Evolutionary conservation across 1,140 invertebrate species (phyloP).

Genomic region (Dicyema japonicum): DNA sequence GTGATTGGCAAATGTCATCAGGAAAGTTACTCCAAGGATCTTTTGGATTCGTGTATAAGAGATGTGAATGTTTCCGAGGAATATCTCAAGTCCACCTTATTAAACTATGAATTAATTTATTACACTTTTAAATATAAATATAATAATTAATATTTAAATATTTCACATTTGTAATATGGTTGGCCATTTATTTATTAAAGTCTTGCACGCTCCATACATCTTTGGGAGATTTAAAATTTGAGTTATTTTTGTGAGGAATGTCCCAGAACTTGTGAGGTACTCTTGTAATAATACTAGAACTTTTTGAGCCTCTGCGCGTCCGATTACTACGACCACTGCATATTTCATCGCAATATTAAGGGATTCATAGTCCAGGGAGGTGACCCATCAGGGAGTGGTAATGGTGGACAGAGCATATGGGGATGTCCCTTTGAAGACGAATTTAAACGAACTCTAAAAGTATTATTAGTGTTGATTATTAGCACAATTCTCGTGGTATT

Average conservation of each 20-base stretch:
- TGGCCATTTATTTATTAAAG: too few species aligned
- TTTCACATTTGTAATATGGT: too few species aligned
- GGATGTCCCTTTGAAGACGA: conserved; percentile 2
- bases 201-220: conserved; percentile 79
- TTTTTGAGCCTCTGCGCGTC: conserved; percentile 77
- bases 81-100: too few species aligned
- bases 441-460: conserved; percentile 1
- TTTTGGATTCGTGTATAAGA: too few species aligned
- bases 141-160: too few species aligned
- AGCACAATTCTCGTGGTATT: conserved; percentile 9
- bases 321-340: conserved; percentile 63
- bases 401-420: conserved; percentile 2
- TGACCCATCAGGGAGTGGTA: conserved; percentile 3
- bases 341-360: conserved; percentile 88
- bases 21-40: too few species aligned
- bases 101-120: too few species aligned
- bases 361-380: conserved; percentile 18
- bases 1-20: too few species aligned
- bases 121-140: too few species aligned
- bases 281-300: conserved; percentile 35
- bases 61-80: too few species aligned
- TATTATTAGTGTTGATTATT: too few species aligned
- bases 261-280: too few species aligned
- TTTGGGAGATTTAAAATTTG: conserved; percentile 78
- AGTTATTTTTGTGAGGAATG: conserved; percentile 73